Conservation (phyloP, 2,888 invertebrate species). For the Tortricodes alternella region DNA sequence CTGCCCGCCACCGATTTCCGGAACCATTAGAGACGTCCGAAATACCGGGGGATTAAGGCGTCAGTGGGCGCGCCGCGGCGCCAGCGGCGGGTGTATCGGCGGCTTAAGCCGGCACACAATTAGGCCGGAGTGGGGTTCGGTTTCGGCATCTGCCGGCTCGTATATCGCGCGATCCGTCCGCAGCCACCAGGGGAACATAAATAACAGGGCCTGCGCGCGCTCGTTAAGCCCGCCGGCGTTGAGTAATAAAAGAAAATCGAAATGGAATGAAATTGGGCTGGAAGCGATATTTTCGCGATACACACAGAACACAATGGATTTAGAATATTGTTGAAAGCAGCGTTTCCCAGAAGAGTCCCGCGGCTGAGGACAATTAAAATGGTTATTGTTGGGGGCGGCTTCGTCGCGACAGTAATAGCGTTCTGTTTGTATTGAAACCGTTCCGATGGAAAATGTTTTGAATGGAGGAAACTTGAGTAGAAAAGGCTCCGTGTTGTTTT, state of each 20-base stretch:
- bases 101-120: constrained; percentile 76
- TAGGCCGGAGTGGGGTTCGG: constrained; percentile 72
- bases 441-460: constrained; percentile 65
- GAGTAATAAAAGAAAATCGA: constrained; percentile 83
- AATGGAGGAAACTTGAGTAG: constrained; percentile 64
- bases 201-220: constrained; percentile 77
- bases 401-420: constrained; percentile 56
- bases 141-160: constrained; percentile 67
- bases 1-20: constrained; percentile 23
- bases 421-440: constrained; percentile 68
- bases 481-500: constrained; percentile 62
- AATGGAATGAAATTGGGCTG: constrained; percentile 82
- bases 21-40: constrained; percentile 36
- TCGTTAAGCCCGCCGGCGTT: constrained; percentile 80
- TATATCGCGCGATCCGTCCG: constrained; percentile 79
- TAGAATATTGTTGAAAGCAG: constrained; percentile 71
- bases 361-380: constrained; percentile 75
- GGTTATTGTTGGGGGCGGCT: constrained; percentile 66
- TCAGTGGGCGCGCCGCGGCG: constrained; percentile 50
- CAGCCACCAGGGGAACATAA: constrained; percentile 81
- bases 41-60: constrained; percentile 61
- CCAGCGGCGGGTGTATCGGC: constrained; percentile 57
- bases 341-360: constrained; percentile 62
- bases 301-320: constrained; percentile 71
- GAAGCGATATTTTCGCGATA: constrained; percentile 78